These are phyloP conservation scores for Brachymystax lenok DNA, from an alignment of 2,797 vertebrate species.

Conservation along the genomic window DNA sequence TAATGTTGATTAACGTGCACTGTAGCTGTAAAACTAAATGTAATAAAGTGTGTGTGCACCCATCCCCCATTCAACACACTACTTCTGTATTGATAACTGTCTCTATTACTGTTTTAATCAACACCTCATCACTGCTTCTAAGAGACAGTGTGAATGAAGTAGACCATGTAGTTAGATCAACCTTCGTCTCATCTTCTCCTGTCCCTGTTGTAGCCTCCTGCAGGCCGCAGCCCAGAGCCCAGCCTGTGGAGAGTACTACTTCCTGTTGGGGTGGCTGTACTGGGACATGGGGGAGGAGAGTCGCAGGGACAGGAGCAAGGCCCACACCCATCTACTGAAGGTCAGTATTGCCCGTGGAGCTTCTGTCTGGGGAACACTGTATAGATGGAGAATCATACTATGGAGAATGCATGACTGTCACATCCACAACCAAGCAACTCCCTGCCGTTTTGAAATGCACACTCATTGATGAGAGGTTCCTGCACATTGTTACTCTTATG, in stretches of 20 bases:
- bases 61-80: not conserved
- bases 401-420: not conserved
- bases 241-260: conserved; percentile 83
- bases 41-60: not conserved
- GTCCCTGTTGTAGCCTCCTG: conserved; percentile 78
- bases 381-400: not conserved
- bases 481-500: not conserved
- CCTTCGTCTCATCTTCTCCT: not conserved
- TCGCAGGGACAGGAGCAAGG: conserved; percentile 87
- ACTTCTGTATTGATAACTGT: not conserved
- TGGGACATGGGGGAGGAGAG: conserved; percentile 92
- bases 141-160: not conserved
- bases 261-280: conserved; percentile 85
- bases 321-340: conserved; percentile 89
- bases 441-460: not conserved
- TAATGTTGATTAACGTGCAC: too few relatives aligned
- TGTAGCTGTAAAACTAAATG: too few relatives aligned
- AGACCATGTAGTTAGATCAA: not conserved
- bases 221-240: conserved; percentile 78
- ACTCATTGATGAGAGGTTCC: not conserved
- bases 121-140: not conserved
- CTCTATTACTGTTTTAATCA: not conserved
- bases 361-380: not conserved
- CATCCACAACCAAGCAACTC: not conserved
- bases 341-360: conserved; percentile 61